phyloP scores from a whole-genome alignment of 2,797 vertebrate species.

The Acrossocheilus fasciatus region DNA sequence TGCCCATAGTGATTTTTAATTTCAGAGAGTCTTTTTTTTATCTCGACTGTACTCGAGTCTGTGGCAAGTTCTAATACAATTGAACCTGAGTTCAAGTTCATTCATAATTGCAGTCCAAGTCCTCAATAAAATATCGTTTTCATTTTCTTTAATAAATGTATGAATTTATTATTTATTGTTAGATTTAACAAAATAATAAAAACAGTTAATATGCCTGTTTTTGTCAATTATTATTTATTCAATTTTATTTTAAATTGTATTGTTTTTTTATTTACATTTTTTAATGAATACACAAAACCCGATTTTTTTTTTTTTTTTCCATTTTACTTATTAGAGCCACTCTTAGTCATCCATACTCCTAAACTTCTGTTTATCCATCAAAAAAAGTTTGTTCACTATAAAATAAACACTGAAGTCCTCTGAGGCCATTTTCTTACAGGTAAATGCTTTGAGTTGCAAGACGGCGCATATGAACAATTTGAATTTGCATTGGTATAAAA shows the following conservation, averaged over 20 bases:
- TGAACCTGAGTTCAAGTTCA: no score
- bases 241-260: no score
- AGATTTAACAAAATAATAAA: neutral
- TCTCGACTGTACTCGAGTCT: no score
- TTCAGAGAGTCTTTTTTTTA: no score
- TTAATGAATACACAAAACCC: no score
- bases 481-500: neutral
- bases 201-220: neutral
- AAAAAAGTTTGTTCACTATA: neutral
- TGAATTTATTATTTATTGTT: neutral
- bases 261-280: no score
- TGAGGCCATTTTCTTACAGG: no score
- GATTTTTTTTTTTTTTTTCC: neutral
- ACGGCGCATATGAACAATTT: neutral
- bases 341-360: neutral
- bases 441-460: neutral
- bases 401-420: no score
- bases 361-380: neutral
- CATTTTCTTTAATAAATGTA: neutral
- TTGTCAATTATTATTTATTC: no score
- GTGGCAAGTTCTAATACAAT: no score
- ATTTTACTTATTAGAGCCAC: neutral
- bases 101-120: neutral
- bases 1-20: no score
- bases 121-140: neutral